These are phyloP conservation scores for Chorisops tibialis DNA, from an alignment of 2,888 invertebrate species.

Conservation along the genomic window DNA sequence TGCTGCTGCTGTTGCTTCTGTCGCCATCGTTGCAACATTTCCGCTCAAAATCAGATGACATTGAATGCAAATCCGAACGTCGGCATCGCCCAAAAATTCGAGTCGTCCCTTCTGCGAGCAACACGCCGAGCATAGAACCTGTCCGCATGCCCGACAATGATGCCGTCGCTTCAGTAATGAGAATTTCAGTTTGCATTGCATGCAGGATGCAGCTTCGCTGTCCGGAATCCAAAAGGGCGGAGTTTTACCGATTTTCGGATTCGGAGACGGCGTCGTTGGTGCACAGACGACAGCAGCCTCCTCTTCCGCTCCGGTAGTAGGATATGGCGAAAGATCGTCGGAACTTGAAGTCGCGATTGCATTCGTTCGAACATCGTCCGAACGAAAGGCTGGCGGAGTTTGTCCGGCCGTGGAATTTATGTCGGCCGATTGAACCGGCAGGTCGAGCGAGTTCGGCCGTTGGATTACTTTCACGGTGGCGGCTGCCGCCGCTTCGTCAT, in stretches of 20 bases:
- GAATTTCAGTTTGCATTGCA: slow-evolving; percentile 78
- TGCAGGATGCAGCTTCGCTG: slow-evolving; percentile 72
- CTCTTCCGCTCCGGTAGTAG: neutral
- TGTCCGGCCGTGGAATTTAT: slow-evolving; percentile 44
- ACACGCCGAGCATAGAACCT: slow-evolving; percentile 76
- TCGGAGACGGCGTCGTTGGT: neutral
- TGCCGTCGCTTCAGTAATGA: slow-evolving; percentile 79
- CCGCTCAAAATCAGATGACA: slow-evolving; percentile 62
- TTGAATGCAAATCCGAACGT: slow-evolving; percentile 72
- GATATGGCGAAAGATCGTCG: slow-evolving; percentile 7
- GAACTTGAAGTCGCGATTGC: slow-evolving; percentile 39
- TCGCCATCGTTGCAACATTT: no score
- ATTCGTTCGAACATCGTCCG: slow-evolving; percentile 36
- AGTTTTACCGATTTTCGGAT: slow-evolving; percentile 63
- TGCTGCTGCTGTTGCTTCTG: neutral
- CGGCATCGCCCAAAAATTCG: slow-evolving; percentile 69
- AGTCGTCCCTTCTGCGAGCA: slow-evolving; percentile 69
- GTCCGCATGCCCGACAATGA: slow-evolving; percentile 84
- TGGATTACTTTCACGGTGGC: slow-evolving; percentile 32
- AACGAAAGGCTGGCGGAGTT: slow-evolving; percentile 42
- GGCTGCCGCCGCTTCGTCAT: slow-evolving; percentile 6
- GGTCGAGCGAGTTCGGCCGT: slow-evolving; percentile 48
- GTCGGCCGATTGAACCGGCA: slow-evolving; percentile 39
- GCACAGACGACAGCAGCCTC: neutral
- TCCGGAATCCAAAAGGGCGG: slow-evolving; percentile 88